A percentile compares a stretch with the other conserved stretches of the same genome.
Evolutionary conservation across 2,797 vertebrate genomes (phyloP).

Genomic region (Centroberyx gerrardi): DNA sequence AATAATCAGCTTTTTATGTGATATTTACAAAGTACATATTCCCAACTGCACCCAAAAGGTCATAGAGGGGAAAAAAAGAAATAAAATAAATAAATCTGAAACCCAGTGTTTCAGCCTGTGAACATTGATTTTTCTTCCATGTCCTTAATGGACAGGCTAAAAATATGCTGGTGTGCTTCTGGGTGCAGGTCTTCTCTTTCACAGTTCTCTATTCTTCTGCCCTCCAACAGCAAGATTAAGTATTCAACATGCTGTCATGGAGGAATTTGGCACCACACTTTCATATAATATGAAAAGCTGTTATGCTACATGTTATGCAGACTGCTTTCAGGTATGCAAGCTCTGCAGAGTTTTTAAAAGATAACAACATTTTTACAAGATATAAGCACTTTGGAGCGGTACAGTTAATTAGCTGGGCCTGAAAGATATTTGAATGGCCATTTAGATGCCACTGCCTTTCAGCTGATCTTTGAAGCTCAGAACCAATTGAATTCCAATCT

Average conservation of each 20-base stretch:
- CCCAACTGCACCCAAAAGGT: slow-evolving; percentile 68
- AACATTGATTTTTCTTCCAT: slow-evolving; percentile 80
- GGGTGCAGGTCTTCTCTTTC: slow-evolving; percentile 56
- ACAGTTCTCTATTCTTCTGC: slow-evolving; percentile 35
- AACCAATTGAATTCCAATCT: slow-evolving; percentile 26
- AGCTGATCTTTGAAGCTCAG: slow-evolving; percentile 11
- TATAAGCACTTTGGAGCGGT: slow-evolving; percentile 6
- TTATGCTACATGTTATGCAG: background rate
- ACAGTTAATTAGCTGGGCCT: slow-evolving; percentile 12
- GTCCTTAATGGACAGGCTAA: slow-evolving; percentile 80
- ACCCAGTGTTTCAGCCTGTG: slow-evolving; percentile 67
- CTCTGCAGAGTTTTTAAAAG: background rate
- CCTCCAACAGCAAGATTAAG: slow-evolving; percentile 13
- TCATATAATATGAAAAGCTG: background rate
- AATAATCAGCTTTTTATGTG: slow-evolving; percentile 29
- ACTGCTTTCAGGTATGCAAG: no score
- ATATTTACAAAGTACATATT: slow-evolving; percentile 56
- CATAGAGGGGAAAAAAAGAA: slow-evolving; percentile 29
- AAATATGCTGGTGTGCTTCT: slow-evolving; percentile 70
- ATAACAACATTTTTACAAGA: background rate
- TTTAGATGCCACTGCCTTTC: slow-evolving; percentile 2
- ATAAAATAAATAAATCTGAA: slow-evolving; percentile 63
- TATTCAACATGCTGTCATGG: background rate
- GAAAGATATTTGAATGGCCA: background rate
- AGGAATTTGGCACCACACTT: background rate